phyloP scores from a whole-genome alignment of 2,113 vertebrate genomes.

The Gasterosteus nipponicus region DNA sequence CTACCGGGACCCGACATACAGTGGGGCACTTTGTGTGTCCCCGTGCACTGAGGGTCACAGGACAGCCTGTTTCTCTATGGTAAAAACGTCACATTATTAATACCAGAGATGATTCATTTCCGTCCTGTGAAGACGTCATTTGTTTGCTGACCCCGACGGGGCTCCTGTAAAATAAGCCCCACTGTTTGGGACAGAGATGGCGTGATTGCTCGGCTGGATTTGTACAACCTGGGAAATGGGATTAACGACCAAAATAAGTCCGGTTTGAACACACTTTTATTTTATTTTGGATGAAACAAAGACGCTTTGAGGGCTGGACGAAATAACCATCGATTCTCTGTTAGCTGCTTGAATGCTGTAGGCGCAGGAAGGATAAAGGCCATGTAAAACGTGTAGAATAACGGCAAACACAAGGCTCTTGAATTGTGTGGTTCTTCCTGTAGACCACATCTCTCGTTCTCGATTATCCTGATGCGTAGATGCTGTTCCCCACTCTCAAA shows the following conservation, averaged over 20 bases:
- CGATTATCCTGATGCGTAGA: neutral
- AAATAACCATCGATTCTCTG: neutral
- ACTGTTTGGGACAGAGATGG: neutral
- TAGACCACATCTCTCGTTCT: neutral
- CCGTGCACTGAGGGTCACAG: neutral
- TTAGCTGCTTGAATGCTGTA: conserved; percentile 16
- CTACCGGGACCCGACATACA: conserved; percentile 8
- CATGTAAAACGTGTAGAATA: conserved; percentile 1
- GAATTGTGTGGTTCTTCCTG: conserved; percentile 36
- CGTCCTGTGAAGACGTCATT: neutral
- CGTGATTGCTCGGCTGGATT: neutral
- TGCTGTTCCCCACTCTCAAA: neutral
- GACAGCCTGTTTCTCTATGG: neutral
- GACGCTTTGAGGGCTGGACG: neutral
- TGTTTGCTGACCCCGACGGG: neutral
- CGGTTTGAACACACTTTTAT: neutral
- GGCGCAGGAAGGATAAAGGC: neutral
- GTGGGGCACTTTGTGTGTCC: conserved; percentile 16
- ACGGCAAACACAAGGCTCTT: conserved; percentile 19
- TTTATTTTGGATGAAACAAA: neutral
- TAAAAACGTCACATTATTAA: neutral
- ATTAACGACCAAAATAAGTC: neutral
- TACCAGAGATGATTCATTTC: neutral
- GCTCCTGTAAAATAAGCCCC: neutral
- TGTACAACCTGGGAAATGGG: neutral